Evolutionary conservation across 2,113 vertebrate genomes (phyloP), one percentile per base, ranked within the genome.

Genomic region (Mesocricetus auratus): DNA sequence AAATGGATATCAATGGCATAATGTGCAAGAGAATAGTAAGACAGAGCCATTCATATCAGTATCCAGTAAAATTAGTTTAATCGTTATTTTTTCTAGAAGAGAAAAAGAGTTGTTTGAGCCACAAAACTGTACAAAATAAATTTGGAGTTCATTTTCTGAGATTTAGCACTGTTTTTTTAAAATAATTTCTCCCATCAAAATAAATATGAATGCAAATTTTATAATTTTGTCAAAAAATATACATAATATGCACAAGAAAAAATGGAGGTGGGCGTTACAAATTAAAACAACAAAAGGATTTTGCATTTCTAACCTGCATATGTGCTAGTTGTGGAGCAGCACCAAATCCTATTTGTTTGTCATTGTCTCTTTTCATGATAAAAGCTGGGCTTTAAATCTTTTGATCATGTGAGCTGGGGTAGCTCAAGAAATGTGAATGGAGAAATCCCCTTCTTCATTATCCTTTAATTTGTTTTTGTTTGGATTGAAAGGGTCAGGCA

Each of bases 61-160:
- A 93, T 17, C 45, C 60, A 81, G 83, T 56, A 74, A 94, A 89
- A 68, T 86, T 66, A 83, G 9, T 87, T 94, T 68, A 96, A 96
- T 53, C 78, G 42, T 81, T 83, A 86, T 87, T 74, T 86, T 73
- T 86, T 77, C 53, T 90, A 66, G 73, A 33, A 73, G 33, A 19
- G 75, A 42, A 81, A 86, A 53, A 95, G 95, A 56, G 9, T 69
- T 50, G n/a, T 53, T 90, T 89, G 82, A 93, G n/a, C 10, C 9
- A 39, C 78, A 17, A 69, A n/a, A 29, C 45, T 83, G 39, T 39
- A 31, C 16, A 74, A 75, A 93, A 92, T 36, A 77, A 47, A 86
- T 62, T 3, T 13, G 31, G 29, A 93, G 5, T 91, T 16, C 33
- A 12, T 90, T 96, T 95, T 87, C 19, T 29, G 12, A 82, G 1